Evolutionary conservation across 2,113 vertebrate species (phyloP).

Genomic region (Sinocyclocheilus rhinocerous): DNA sequence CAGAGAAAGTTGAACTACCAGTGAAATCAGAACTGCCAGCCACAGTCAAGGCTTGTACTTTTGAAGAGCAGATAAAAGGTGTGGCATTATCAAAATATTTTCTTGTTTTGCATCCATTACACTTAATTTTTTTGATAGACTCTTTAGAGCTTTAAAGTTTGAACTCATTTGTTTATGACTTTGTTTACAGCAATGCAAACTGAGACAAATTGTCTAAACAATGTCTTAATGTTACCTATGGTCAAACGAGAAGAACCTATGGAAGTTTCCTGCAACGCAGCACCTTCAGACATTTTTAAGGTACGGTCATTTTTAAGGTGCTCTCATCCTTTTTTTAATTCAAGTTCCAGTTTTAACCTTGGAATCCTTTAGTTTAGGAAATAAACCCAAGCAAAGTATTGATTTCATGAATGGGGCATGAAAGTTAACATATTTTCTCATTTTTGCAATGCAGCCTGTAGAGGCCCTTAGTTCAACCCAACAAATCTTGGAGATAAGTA

Average conservation of each 20-base stretch:
- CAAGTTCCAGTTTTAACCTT: neutral
- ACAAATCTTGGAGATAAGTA: slow-evolving; percentile 82
- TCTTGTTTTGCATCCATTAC: neutral
- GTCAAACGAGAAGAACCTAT: slow-evolving; percentile 94
- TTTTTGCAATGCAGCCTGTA: slow-evolving; percentile 70
- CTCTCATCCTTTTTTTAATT: neutral
- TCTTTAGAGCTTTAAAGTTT: neutral
- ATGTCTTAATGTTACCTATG: slow-evolving; percentile 79
- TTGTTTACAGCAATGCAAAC: slow-evolving; percentile 69
- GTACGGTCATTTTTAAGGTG: slow-evolving; percentile 83
- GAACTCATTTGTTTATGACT: slow-evolving; percentile 20
- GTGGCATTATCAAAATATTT: slow-evolving; percentile 51
- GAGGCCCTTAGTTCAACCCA: slow-evolving; percentile 85
- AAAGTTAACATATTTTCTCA: neutral
- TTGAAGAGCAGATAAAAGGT: slow-evolving; percentile 93
- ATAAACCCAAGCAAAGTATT: neutral
- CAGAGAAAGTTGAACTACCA: slow-evolving; percentile 79
- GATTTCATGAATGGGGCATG: neutral
- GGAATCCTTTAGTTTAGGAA: neutral
- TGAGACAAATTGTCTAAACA: slow-evolving; percentile 67
- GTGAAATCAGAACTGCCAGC: slow-evolving; percentile 92
- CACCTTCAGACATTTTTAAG: slow-evolving; percentile 82
- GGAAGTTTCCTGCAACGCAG: slow-evolving; percentile 90
- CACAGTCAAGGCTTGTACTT: slow-evolving; percentile 87
- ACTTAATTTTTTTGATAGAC: neutral